Percentiles rank a stretch among this genome's conserved stretches.
These are phyloP conservation scores for Lepidostoma basale DNA, from an alignment of 1,140 invertebrate species.

Conservation along the genomic window DNA sequence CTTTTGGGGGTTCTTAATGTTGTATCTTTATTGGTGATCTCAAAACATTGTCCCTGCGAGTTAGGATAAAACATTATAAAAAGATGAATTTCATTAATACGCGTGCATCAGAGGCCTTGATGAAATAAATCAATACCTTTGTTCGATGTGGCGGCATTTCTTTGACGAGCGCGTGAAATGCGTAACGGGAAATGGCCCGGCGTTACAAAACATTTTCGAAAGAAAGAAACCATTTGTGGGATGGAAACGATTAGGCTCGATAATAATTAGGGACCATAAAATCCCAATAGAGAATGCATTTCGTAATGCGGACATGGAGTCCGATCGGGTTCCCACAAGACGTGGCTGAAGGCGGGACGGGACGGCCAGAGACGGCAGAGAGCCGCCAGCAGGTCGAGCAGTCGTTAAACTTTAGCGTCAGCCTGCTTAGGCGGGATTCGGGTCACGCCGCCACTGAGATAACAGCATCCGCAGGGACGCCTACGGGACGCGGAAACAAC, in stretches of 20 bases:
- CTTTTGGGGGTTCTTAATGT: not conserved
- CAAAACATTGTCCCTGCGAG: not conserved
- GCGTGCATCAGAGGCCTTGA: not conserved
- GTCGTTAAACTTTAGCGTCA: too few species aligned
- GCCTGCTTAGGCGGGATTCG: too few species aligned
- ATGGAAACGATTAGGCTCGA: constrained; percentile 43
- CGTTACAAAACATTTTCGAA: constrained; percentile 17
- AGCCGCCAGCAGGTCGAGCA: too few species aligned
- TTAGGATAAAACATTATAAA: too few species aligned
- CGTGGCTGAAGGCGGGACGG: too few species aligned
- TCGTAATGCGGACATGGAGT: constrained; percentile 30
- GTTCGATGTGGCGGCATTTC: not conserved
- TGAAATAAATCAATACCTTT: not conserved
- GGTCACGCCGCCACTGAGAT: too few species aligned
- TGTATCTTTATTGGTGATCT: constrained; percentile 1
- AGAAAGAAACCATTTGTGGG: constrained; percentile 18
- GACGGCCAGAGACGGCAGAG: too few species aligned
- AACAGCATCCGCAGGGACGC: too few species aligned
- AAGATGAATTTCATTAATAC: too few species aligned
- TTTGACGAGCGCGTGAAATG: not conserved
- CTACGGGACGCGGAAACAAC: too few species aligned
- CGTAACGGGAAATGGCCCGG: not conserved
- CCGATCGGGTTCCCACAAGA: too few species aligned
- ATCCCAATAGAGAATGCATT: constrained; percentile 16
- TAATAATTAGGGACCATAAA: constrained; percentile 44